A percentile compares a stretch with the other conserved stretches of the same genome.
Conservation (phyloP, 1,140 invertebrate species). For the Drosophila oshimai region DNA sequence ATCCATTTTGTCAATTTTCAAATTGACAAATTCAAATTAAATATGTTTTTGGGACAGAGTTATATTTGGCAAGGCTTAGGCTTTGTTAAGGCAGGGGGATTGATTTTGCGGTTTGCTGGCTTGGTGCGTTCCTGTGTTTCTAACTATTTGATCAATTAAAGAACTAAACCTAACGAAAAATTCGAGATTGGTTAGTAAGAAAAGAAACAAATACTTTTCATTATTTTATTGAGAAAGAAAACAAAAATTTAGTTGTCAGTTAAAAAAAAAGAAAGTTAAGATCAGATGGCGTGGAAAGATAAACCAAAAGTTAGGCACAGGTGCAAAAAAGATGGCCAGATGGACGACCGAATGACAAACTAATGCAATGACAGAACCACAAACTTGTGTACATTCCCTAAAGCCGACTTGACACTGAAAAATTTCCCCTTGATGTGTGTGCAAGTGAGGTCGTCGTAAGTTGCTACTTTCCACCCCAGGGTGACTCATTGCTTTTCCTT, state of each 20-base stretch:
- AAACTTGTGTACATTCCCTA: constrained; percentile 18
- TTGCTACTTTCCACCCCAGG: not conserved
- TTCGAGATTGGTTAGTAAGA: too few species aligned
- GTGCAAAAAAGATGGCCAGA: constrained; percentile 1
- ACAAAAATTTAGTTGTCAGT: too few species aligned
- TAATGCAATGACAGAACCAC: constrained; percentile 27
- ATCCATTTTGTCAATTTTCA: constrained; percentile 46
- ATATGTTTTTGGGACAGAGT: constrained; percentile 20
- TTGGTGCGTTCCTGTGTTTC: not conserved
- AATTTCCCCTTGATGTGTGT: constrained; percentile 27
- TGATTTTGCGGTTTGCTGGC: constrained; percentile 13
- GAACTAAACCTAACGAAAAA: too few species aligned
- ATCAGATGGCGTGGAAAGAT: constrained; percentile 27
- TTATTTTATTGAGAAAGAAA: too few species aligned
- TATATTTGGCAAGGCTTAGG: not conserved
- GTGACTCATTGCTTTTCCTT: not conserved
- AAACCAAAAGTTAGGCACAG: constrained; percentile 5
- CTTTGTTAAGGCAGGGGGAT: not conserved
- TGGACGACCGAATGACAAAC: constrained; percentile 16
- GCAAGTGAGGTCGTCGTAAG: constrained; percentile 17
- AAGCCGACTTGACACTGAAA: constrained; percentile 41
- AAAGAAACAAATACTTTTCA: constrained; percentile 18
- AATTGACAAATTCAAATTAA: constrained; percentile 41
- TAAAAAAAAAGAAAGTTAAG: too few species aligned
- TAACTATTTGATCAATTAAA: too few species aligned